Percentiles rank a stretch among this genome's conserved stretches.
These are phyloP conservation scores for Hesperia comma DNA, from an alignment of 2,888 invertebrate species.

Conservation along the genomic window DNA sequence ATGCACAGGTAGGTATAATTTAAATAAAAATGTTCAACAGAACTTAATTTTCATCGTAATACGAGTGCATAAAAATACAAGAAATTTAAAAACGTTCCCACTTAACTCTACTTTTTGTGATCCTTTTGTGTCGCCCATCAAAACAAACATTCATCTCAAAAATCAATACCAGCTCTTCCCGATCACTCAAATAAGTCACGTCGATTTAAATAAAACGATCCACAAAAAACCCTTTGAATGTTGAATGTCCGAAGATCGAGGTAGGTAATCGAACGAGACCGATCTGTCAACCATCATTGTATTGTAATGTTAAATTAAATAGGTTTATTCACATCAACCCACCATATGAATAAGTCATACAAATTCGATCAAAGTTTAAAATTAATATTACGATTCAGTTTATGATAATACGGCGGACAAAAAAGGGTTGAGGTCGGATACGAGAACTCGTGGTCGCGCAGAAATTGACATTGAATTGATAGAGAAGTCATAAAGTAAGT, in stretches of 20 bases:
- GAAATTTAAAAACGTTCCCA: constrained; percentile 9
- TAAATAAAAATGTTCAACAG: too few relatives aligned
- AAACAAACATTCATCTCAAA: constrained; percentile 73
- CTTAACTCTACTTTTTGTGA: constrained; percentile 36
- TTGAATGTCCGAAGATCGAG: constrained; percentile 48
- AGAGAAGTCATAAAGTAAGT: too few relatives aligned
- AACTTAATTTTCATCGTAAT: not conserved
- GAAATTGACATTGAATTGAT: too few relatives aligned
- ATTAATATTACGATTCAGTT: constrained; percentile 33
- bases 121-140: constrained; percentile 64
- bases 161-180: constrained; percentile 79
- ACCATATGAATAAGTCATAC: constrained; percentile 62
- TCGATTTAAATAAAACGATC: constrained; percentile 68
- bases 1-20: too few relatives aligned
- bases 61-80: not conserved
- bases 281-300: constrained; percentile 79
- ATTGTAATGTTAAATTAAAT: constrained; percentile 60
- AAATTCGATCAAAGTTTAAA: constrained; percentile 50
- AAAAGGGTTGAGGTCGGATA: constrained; percentile 23
- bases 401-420: constrained; percentile 12
- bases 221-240: constrained; percentile 53
- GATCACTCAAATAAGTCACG: constrained; percentile 73
- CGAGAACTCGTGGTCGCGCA: not conserved
- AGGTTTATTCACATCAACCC: constrained; percentile 48
- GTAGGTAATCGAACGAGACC: constrained; percentile 64